Conservation (phyloP, 2,113 vertebrate genomes). For the Vidua macroura region DNA sequence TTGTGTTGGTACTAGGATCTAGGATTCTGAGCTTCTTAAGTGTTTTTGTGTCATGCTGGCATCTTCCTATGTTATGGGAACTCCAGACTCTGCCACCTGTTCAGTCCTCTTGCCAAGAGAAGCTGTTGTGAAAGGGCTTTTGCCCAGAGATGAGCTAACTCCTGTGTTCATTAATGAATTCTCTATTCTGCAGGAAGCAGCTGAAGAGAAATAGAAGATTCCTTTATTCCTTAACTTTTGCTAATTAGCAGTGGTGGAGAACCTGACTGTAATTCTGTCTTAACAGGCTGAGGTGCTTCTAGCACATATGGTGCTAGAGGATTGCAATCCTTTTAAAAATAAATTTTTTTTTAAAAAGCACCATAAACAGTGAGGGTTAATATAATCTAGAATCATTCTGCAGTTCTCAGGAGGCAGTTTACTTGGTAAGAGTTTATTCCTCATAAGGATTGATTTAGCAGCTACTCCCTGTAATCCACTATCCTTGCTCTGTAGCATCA, state of each 20-base stretch:
- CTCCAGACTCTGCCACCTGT: constrained; percentile 53
- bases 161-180: constrained; percentile 38
- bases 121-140: constrained; percentile 22
- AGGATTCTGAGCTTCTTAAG: constrained; percentile 24
- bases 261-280: neutral
- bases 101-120: constrained; percentile 25
- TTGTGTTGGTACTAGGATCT: constrained; percentile 38
- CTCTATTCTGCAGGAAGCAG: neutral
- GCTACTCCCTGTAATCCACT: neutral
- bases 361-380: neutral
- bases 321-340: neutral
- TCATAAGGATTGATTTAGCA: neutral
- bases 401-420: neutral
- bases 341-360: fast-evolving
- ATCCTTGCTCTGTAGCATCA: neutral
- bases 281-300: neutral
- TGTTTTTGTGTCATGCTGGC: constrained; percentile 16
- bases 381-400: neutral
- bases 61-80: constrained; percentile 18
- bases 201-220: constrained; percentile 5
- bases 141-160: constrained; percentile 14
- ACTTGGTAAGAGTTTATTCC: neutral
- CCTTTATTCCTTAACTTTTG: neutral
- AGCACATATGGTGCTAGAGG: neutral
- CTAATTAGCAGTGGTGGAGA: neutral